These are phyloP conservation scores for Drosophila robusta DNA, from an alignment of 2,888 invertebrate species.

Conservation along the genomic window DNA sequence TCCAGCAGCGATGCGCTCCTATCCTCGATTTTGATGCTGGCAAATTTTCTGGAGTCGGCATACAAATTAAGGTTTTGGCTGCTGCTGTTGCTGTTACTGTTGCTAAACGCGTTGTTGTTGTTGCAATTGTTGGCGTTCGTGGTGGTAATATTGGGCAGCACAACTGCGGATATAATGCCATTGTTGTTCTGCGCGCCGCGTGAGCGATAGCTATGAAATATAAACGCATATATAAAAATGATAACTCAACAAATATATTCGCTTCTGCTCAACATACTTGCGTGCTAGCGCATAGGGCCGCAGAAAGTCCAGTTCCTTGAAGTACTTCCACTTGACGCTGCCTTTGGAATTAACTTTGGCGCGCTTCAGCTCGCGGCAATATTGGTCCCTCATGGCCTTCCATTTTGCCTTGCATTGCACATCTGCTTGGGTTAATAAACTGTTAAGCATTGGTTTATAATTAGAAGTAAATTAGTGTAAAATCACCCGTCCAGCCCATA, in stretches of 20 bases:
- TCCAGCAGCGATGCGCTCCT: constrained; percentile 51
- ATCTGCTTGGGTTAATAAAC: constrained; percentile 47
- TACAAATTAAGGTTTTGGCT: constrained; percentile 55
- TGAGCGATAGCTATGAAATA: constrained; percentile 72
- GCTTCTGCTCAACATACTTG: constrained; percentile 66
- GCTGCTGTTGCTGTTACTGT: constrained; percentile 68
- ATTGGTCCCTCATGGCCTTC: constrained; percentile 84
- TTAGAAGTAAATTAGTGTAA: not conserved
- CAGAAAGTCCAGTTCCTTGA: constrained; percentile 81
- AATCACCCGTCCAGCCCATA: constrained; percentile 81
- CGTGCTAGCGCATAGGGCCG: constrained; percentile 82
- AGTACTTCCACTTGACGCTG: constrained; percentile 83
- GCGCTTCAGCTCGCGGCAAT: constrained; percentile 83
- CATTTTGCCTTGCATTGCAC: constrained; percentile 83
- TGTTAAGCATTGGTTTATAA: not conserved
- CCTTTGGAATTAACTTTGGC: constrained; percentile 77
- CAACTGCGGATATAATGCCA: constrained; percentile 19
- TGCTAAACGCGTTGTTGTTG: constrained; percentile 59
- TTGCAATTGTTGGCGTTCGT: constrained; percentile 26
- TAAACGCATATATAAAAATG: not conserved
- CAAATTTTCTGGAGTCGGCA: constrained; percentile 55
- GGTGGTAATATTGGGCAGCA: constrained; percentile 19
- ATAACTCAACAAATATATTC: not conserved
- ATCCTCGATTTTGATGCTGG: constrained; percentile 78
- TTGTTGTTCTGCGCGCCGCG: constrained; percentile 49